phyloP scores from a whole-genome alignment of 1,140 invertebrate genomes.

The Euborellia annulipes region DNA sequence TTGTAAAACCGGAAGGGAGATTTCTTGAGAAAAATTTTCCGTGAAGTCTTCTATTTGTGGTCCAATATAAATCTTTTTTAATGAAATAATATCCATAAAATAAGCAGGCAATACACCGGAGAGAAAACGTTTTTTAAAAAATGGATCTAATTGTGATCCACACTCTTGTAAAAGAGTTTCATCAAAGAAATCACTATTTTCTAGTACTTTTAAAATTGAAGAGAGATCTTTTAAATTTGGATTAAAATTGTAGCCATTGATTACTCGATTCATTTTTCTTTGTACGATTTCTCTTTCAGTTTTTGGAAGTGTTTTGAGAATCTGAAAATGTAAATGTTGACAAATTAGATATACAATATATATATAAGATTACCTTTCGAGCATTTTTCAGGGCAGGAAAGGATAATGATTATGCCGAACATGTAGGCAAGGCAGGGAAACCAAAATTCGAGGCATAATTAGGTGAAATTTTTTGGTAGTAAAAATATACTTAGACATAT shows the following conservation, averaged over 20 bases:
- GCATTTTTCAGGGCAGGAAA: too few relatives aligned
- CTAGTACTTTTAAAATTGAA: constrained; percentile 11
- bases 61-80: constrained; percentile 44
- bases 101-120: constrained; percentile 37
- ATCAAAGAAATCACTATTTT: constrained; percentile 32
- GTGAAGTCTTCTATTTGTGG: constrained; percentile 56
- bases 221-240: constrained; percentile 9
- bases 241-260: constrained; percentile 1
- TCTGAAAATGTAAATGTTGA: constrained; percentile 37
- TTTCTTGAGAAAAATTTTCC: constrained; percentile 37
- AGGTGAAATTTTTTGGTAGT: constrained; percentile 1
- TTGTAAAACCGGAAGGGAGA: constrained; percentile 43
- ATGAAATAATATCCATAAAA: constrained; percentile 47
- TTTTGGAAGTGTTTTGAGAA: constrained; percentile 21
- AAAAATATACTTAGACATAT: constrained; percentile 2
- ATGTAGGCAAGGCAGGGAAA: too few relatives aligned
- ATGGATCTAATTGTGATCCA: too few relatives aligned
- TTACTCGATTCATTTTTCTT: constrained; percentile 8
- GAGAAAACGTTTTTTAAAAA: constrained; percentile 40
- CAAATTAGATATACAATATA: constrained; percentile 40
- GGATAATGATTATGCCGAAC: too few relatives aligned
- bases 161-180: too few relatives aligned
- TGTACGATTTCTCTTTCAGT: too few relatives aligned
- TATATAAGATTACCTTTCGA: too few relatives aligned
- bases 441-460: not conserved